Evolutionary conservation across 37 sponge, comb jelly and placozoan species (phyloP), one percentile per base, ranked within the genome.

Genomic region (Chondrilla cf. caribensis): DNA sequence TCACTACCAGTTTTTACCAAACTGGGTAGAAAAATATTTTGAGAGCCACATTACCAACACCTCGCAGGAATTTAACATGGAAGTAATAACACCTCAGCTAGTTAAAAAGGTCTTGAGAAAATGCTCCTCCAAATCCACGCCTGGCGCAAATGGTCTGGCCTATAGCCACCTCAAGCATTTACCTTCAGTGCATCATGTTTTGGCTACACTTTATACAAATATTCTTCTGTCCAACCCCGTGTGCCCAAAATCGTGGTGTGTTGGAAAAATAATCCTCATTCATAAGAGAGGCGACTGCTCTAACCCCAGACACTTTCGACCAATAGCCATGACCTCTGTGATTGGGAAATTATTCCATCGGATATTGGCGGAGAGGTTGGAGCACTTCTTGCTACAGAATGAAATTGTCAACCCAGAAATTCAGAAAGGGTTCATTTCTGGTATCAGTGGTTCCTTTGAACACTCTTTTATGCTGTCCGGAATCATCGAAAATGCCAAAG

Each of bases 401-500:
- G 19, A 31, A 7, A 38, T 70, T 29, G 29, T 70, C 3, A 21
- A 32, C 19, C 22, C 72, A 9, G 29, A 22, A 22, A 37, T 29
- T 7, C 82, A 82, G 70, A 82, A 82, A 24, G 70, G 82, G 41
- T 82, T 82, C 39, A 62, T 82, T 8, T 21, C 62, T 38, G 82
- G 54, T 3, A 59, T 82, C 2, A 38, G 55, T 82, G 82, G 82
- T 1, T 8, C 32, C 51, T 25, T 86, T 42, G 87, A 86, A 31
- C 87, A 86, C 38, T 71, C 80, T 55, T 58, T 72, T 54, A 3
- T 81, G 21, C 4, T 59, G 36, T 31, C 57, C 15, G 55, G 81
- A 29, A 86, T 86, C 78, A 4, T 86, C n/a, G 35, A 60, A 32
- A 86, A 86, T 59, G 87, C 87, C 18, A 55, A 80, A 26, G 32